Evolutionary conservation across 2,113 vertebrate species (phyloP).

Genomic region (Clinocottus analis): DNA sequence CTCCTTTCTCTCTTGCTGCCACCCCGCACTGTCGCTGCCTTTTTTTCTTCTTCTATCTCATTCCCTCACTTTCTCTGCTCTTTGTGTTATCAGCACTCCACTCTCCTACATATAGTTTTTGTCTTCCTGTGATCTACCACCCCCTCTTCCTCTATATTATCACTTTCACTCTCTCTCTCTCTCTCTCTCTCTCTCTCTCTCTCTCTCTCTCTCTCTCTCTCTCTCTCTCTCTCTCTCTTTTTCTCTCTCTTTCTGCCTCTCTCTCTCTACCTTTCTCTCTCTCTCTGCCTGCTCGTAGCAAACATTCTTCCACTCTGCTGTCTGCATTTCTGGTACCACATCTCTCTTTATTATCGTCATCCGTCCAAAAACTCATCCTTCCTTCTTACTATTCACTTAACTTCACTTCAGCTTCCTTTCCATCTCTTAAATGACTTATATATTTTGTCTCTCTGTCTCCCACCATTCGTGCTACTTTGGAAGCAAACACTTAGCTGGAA

Average conservation of each 20-base stretch:
- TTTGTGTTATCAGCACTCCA: constrained; percentile 45
- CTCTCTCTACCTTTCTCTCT: constrained; percentile 16
- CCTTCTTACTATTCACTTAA: constrained; percentile 24
- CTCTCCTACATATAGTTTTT: constrained; percentile 48
- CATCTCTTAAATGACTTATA: background rate
- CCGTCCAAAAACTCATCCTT: constrained; percentile 32
- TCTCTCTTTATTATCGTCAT: constrained; percentile 31
- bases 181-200: constrained; percentile 19
- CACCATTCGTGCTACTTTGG: background rate
- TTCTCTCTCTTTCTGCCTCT: constrained; percentile 15
- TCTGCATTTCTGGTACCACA: constrained; percentile 29
- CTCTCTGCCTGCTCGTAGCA: constrained; percentile 16
- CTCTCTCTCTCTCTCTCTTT: constrained; percentile 19
- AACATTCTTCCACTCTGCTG: constrained; percentile 21
- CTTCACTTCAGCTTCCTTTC: constrained; percentile 11
- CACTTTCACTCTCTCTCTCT: constrained; percentile 21
- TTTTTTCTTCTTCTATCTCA: constrained; percentile 14
- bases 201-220: constrained; percentile 27
- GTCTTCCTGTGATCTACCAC: constrained; percentile 40
- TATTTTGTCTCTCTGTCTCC: background rate
- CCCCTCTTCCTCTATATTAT: constrained; percentile 40
- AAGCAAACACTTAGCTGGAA: background rate
- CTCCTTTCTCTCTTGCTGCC: constrained; percentile 47
- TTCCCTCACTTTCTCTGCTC: constrained; percentile 38
- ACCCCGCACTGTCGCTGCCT: constrained; percentile 49